A percentile compares a stretch with the other conserved stretches of the same genome.
phyloP scores from a whole-genome alignment of 2,797 vertebrate species.

The Chaenodraco wilsoni region DNA sequence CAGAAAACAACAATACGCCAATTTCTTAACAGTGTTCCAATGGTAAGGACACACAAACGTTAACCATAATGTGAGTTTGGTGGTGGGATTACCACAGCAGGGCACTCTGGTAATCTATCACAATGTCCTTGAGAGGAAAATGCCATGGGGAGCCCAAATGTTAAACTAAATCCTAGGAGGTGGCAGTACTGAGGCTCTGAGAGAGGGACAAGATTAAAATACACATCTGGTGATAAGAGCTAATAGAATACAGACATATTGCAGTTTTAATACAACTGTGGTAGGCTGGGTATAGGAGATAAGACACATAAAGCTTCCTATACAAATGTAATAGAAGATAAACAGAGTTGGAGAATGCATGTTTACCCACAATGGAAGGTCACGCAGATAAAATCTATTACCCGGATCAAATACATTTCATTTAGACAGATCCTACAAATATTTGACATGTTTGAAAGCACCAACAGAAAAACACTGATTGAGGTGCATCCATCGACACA shows the following conservation, averaged over 20 bases:
- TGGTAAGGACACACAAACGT: slow-evolving; percentile 8
- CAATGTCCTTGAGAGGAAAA: slow-evolving; percentile 41
- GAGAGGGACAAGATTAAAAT: slow-evolving; percentile 49
- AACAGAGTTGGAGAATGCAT: slow-evolving; percentile 19
- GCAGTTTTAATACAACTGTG: slow-evolving; percentile 10
- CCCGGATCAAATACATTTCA: slow-evolving; percentile 21
- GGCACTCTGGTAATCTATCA: slow-evolving; percentile 11
- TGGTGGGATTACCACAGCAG: slow-evolving; percentile 25
- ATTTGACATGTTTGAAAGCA: slow-evolving; percentile 11
- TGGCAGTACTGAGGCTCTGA: slow-evolving; percentile 13
- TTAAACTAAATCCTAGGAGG: slow-evolving; percentile 19
- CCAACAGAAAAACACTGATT: not conserved
- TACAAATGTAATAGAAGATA: slow-evolving; percentile 22
- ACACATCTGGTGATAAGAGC: slow-evolving; percentile 49
- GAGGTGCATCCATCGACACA: not conserved
- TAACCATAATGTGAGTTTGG: slow-evolving; percentile 15
- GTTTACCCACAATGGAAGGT: slow-evolving; percentile 18
- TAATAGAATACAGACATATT: slow-evolving; percentile 36
- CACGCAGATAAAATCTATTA: slow-evolving; percentile 10
- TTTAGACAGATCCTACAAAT: not conserved
- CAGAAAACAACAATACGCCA: slow-evolving; percentile 2
- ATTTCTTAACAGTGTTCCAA: slow-evolving; percentile 6
- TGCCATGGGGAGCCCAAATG: slow-evolving; percentile 21
- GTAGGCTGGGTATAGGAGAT: slow-evolving; percentile 23
- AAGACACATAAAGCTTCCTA: slow-evolving; percentile 27